Evolutionary conservation across 92 coral and sea anemone genomes (phyloP), one percentile per base, ranked within the genome.

Genomic region (Zoanthus sociatus): DNA sequence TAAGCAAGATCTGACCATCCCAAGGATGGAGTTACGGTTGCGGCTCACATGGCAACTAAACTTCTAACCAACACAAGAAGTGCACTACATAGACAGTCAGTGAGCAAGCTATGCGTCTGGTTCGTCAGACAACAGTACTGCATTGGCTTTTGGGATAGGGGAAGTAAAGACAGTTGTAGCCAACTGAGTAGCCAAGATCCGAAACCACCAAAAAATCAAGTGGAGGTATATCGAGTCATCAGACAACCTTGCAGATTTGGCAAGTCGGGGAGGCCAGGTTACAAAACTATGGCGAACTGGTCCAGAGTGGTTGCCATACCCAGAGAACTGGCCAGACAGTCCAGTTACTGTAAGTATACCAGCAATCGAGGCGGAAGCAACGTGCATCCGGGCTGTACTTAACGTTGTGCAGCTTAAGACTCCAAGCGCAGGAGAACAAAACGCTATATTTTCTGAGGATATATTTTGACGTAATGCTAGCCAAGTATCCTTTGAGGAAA

Each of bases 1-100:
- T 26, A 78, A 78, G 71, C 83, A 78, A 53, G 83, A 70, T 37
- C 17, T 78, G 32, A 78, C 83, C 69, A 78, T 78, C 26, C 83
- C 83, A 32, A 68, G 67, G 10, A 51, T 78, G 6, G 71, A 60
- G 83, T 51, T 78, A 53, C 26, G 26, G 21, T 78, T 21, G 53
- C 71, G 71, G 83, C 69, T 15, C 83, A 78, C 17, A 78, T 78
- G 83, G 32, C 71, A 32, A 37, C 83, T 26, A 78, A 78, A 72
- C 83, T 78, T 17, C 31, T 78, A 51, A 33, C 55, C 72, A 60
- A 78, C 83, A 53, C 60, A 54, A 58, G 33, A 7, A 16, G 33
- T 32, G 83, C 83, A 7, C 71, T 78, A 58, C 83, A 78, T 55
- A 71, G 56, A 16, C 31, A 30, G 17, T 71, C 54, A 12, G 83